Percentiles rank a stretch among this genome's conserved stretches.
Conservation (phyloP, 2,797 vertebrate genomes). For the Dipus sagitta region DNA sequence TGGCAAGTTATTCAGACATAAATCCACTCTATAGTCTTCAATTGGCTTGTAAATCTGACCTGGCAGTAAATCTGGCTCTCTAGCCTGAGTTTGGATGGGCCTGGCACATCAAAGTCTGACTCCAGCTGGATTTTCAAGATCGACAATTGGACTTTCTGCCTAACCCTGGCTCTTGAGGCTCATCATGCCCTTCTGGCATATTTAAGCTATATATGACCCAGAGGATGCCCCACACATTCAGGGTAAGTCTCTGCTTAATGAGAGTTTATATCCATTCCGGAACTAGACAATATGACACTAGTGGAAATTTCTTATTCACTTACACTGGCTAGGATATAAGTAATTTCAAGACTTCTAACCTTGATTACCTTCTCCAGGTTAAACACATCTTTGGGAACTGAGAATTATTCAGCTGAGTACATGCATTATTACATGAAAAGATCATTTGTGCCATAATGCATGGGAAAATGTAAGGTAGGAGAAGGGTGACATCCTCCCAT, state of each 20-base stretch:
- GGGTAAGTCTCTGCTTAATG: not conserved
- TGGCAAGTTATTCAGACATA: not conserved
- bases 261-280: not conserved
- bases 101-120: not conserved
- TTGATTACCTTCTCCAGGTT: not conserved
- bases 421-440: not conserved
- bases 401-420: not conserved
- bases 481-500: too few species aligned
- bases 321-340: not conserved
- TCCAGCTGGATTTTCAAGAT: not conserved
- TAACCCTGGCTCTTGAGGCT: not conserved
- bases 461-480: not conserved
- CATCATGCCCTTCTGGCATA: not conserved
- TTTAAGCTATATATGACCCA: not conserved
- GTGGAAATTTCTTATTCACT: not conserved
- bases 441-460: not conserved
- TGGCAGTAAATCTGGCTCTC: not conserved
- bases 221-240: not conserved
- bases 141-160: not conserved
- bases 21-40: not conserved
- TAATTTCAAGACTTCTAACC: not conserved
- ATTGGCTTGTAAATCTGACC: not conserved
- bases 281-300: not conserved
- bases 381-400: not conserved
- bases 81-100: not conserved